Percentiles rank a stretch among this genome's conserved stretches.
Conservation (phyloP, 2,113 vertebrate species). For the Phylloscopus trochiloides region DNA sequence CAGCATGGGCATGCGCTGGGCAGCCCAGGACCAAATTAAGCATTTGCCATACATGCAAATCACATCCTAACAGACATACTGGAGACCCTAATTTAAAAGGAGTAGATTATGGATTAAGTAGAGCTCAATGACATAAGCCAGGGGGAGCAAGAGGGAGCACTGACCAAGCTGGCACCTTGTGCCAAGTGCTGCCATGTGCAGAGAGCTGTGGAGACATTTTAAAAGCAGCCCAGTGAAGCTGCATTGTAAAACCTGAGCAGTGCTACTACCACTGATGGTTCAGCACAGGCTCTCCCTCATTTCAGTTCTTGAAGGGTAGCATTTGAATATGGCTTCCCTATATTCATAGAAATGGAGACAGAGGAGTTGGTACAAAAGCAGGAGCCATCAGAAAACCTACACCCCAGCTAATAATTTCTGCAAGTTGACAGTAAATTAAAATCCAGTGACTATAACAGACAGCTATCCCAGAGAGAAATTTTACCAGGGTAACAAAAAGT, state of each 20-base stretch:
- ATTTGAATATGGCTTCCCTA: background rate
- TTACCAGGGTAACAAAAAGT: background rate
- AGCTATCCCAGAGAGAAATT: background rate
- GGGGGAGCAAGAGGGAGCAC: background rate
- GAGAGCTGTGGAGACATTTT: background rate
- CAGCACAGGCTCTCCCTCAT: background rate
- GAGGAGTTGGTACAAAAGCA: background rate
- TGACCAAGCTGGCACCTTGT: background rate
- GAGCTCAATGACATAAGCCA: background rate
- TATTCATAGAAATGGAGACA: background rate
- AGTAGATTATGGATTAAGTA: background rate
- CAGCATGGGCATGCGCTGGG: background rate
- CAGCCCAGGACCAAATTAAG: too few species aligned
- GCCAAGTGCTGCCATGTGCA: background rate
- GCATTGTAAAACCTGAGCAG: background rate
- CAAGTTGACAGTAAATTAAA: background rate
- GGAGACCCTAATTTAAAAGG: background rate
- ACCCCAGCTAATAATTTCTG: background rate
- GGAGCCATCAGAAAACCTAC: background rate
- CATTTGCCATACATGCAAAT: accelerated
- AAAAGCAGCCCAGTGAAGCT: background rate
- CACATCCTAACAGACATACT: accelerated
- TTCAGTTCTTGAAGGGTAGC: background rate
- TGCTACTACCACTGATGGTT: background rate
- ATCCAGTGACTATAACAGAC: background rate